Percentiles rank a stretch among this genome's conserved stretches.
phyloP scores from a whole-genome alignment of 2,888 invertebrate genomes.

The Synanthedon andrenaeformis region DNA sequence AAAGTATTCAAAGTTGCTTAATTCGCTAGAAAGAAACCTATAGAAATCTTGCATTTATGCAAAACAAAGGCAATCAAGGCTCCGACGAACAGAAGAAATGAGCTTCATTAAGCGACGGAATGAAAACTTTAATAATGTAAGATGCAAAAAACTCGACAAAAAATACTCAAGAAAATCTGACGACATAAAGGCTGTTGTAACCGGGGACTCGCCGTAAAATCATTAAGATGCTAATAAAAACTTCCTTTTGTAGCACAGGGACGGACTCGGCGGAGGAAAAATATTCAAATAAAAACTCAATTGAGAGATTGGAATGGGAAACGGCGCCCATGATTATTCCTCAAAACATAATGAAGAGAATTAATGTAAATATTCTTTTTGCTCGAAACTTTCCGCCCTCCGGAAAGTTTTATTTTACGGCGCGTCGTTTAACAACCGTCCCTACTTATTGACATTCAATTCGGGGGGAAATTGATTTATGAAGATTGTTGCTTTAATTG shows the following conservation, averaged over 20 bases:
- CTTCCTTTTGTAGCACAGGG: conserved; percentile 68
- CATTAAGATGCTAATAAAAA: conserved; percentile 73
- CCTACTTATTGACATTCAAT: conserved; percentile 72
- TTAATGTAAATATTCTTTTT: conserved; percentile 73
- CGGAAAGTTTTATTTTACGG: conserved; percentile 70
- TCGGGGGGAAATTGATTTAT: conserved; percentile 70
- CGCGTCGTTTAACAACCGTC: conserved; percentile 67
- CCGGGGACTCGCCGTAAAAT: conserved; percentile 70
- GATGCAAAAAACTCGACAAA: conserved; percentile 69
- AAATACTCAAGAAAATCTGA: conserved; percentile 72
- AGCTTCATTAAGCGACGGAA: conserved; percentile 70
- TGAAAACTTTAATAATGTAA: conserved; percentile 72
- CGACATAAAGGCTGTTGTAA: conserved; percentile 72
- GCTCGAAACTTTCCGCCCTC: conserved; percentile 62
- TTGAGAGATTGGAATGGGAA: conserved; percentile 60
- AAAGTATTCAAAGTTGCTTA: conserved; percentile 37
- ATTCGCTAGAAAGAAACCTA: conserved; percentile 61
- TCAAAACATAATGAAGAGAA: conserved; percentile 73
- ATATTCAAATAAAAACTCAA: conserved; percentile 72
- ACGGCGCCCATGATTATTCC: conserved; percentile 69
- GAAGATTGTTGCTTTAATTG: conserved; percentile 69
- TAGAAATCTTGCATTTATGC: conserved; percentile 70
- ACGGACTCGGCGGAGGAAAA: conserved; percentile 55
- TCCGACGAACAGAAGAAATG: conserved; percentile 69
- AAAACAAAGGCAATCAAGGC: conserved; percentile 70